phyloP scores from a whole-genome alignment of 2,797 vertebrate genomes.

The Rhinoraja longicauda region DNA sequence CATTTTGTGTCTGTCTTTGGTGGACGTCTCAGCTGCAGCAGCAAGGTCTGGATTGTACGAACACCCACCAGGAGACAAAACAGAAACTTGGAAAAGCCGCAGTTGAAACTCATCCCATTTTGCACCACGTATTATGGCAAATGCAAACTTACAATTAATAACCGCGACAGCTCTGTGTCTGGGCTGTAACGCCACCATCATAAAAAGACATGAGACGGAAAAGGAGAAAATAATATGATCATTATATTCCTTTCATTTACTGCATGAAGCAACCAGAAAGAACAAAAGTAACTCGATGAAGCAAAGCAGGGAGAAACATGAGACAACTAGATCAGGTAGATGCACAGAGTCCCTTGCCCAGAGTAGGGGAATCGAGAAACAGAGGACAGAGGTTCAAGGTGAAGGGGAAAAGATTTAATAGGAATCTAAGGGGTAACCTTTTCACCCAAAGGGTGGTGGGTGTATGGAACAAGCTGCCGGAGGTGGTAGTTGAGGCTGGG shows the following conservation, averaged over 20 bases:
- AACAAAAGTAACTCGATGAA: neutral
- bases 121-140: neutral
- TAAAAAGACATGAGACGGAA: neutral
- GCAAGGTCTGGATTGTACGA: neutral
- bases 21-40: neutral
- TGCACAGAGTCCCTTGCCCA: too few species aligned
- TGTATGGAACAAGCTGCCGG: too few species aligned
- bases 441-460: too few species aligned
- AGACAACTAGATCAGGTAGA: too few species aligned
- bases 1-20: too few species aligned
- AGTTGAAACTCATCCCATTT: neutral
- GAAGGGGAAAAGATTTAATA: too few species aligned
- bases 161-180: too few species aligned
- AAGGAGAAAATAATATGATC: too few species aligned
- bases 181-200: neutral
- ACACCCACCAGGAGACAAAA: neutral
- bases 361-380: too few species aligned
- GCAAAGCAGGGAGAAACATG: neutral
- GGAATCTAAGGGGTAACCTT: too few species aligned
- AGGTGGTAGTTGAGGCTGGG: too few species aligned
- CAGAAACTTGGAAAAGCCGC: neutral
- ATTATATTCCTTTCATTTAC: neutral
- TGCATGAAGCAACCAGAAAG: neutral
- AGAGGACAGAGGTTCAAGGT: too few species aligned
- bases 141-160: neutral